Percentiles rank a stretch among this genome's conserved stretches.
Conservation (phyloP, 2,888 invertebrate genomes). For the Sinohyriopsis cumingii region DNA sequence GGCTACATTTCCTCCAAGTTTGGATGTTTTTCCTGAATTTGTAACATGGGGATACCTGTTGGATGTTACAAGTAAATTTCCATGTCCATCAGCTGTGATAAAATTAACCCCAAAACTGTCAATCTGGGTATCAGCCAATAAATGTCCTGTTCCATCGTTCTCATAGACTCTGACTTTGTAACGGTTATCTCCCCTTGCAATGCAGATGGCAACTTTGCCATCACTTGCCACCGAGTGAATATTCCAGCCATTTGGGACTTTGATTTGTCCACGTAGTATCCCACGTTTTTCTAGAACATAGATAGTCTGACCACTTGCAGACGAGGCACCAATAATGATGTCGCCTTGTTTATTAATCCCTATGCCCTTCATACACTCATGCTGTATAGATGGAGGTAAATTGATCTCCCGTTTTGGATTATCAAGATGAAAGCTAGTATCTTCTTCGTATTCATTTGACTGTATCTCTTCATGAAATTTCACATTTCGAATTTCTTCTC, state of each 20-base stretch:
- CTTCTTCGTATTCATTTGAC: slow-evolving; percentile 36
- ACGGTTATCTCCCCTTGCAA: slow-evolving; percentile 59
- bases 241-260: slow-evolving; percentile 53
- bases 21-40: slow-evolving; percentile 49
- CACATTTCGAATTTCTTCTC: slow-evolving; percentile 43
- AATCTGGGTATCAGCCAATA: slow-evolving; percentile 52
- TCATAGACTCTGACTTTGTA: slow-evolving; percentile 61
- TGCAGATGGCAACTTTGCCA: slow-evolving; percentile 56
- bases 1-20: slow-evolving; percentile 59
- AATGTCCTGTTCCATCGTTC: slow-evolving; percentile 52
- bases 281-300: slow-evolving; percentile 61
- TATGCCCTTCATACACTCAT: slow-evolving; percentile 60
- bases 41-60: slow-evolving; percentile 55
- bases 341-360: slow-evolving; percentile 56
- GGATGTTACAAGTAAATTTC: slow-evolving; percentile 55
- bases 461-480: slow-evolving; percentile 47
- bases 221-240: slow-evolving; percentile 60
- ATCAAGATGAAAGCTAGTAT: slow-evolving; percentile 45
- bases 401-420: slow-evolving; percentile 45
- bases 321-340: slow-evolving; percentile 56
- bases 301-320: slow-evolving; percentile 45
- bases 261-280: slow-evolving; percentile 56
- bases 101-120: slow-evolving; percentile 61
- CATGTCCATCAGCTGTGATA: slow-evolving; percentile 50
- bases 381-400: slow-evolving; percentile 53